These are phyloP conservation scores for Acleris holmiana DNA, from an alignment of 2,888 invertebrate species.

Conservation along the genomic window DNA sequence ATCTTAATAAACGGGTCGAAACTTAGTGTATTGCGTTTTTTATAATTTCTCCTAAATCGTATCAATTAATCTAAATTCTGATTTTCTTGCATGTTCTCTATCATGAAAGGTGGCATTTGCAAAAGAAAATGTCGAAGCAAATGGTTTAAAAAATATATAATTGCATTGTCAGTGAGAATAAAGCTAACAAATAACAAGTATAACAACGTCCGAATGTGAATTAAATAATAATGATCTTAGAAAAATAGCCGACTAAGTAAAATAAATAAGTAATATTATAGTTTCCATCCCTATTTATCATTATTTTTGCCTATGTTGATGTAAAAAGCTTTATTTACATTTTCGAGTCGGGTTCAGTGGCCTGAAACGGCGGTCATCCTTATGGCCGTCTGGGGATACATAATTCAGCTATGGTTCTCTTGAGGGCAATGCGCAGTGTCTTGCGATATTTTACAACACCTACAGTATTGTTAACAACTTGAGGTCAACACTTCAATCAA, in stretches of 20 bases:
- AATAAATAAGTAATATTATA: no score
- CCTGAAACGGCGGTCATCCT: constrained; percentile 47
- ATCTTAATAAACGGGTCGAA: no score
- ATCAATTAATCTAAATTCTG: no score
- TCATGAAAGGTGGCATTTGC: neutral
- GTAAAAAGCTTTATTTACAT: neutral
- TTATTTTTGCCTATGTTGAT: neutral
- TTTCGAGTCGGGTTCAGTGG: constrained; percentile 43
- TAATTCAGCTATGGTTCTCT: constrained; percentile 54
- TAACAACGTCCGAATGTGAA: no score
- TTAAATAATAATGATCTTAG: no score
- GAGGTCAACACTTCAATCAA: neutral
- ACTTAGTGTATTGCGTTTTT: no score
- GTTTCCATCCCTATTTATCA: no score
- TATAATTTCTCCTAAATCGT: no score
- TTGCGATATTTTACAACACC: constrained; percentile 27
- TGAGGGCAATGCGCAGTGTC: constrained; percentile 42
- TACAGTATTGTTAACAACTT: constrained; percentile 12
- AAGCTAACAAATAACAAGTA: no score
- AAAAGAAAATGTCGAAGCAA: constrained; percentile 3
- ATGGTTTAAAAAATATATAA: neutral
- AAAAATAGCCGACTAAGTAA: no score
- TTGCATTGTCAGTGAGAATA: neutral
- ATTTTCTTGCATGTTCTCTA: no score
- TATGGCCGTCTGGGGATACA: constrained; percentile 48